These are phyloP conservation scores for Sceloporus tristichus DNA, from an alignment of 2,113 vertebrate species.

Conservation along the genomic window DNA sequence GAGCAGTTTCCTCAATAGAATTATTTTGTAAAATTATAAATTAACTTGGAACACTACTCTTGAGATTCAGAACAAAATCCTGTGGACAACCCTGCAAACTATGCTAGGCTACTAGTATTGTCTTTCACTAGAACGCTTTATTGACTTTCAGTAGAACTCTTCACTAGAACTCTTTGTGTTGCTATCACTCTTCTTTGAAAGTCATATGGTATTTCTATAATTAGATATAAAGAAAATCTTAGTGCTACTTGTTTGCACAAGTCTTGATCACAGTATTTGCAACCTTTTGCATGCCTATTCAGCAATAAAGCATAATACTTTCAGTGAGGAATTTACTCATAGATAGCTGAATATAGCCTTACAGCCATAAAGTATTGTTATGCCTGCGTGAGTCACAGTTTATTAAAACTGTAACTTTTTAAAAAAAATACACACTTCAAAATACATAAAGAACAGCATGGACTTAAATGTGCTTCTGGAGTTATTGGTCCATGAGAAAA, in stretches of 20 bases:
- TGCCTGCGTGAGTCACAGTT: background rate
- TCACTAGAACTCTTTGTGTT: constrained; percentile 54
- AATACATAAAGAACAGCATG: constrained; percentile 66
- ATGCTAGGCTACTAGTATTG: too few relatives aligned
- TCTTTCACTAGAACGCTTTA: constrained; percentile 14
- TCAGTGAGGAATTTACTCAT: background rate
- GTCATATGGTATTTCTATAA: constrained; percentile 65
- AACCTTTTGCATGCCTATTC: background rate
- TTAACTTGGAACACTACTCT: constrained; percentile 64
- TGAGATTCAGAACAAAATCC: constrained; percentile 66
- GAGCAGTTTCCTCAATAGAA: constrained; percentile 38
- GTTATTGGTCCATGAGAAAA: constrained; percentile 70
- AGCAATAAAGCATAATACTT: background rate
- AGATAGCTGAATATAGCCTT: background rate
- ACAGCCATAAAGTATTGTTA: constrained; percentile 22
- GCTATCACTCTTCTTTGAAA: constrained; percentile 47
- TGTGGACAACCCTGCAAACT: too few relatives aligned
- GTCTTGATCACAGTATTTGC: background rate
- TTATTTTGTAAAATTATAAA: constrained; percentile 58
- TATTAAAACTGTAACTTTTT: constrained; percentile 53
- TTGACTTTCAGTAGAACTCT: constrained; percentile 25
- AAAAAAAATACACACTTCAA: constrained; percentile 44
- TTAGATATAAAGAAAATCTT: constrained; percentile 35
- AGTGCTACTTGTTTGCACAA: constrained; percentile 24
- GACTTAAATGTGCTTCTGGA: constrained; percentile 65